Conservation (phyloP, 2,113 vertebrate genomes). For the Delphinus delphis region DNA sequence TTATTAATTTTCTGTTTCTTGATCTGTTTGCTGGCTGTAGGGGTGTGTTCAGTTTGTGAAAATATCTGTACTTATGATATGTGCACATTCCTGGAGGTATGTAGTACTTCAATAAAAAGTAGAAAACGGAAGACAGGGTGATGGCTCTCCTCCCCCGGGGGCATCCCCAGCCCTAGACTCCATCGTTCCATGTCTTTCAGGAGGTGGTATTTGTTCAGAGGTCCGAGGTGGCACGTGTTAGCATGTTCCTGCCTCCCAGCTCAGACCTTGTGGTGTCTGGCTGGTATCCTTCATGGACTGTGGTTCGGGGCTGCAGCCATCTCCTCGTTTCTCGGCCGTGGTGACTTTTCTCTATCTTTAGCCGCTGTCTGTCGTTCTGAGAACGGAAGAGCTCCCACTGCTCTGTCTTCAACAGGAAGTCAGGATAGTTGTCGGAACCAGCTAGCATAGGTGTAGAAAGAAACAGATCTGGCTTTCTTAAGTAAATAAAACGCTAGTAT, state of each 20-base stretch:
- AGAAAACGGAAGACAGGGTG: neutral
- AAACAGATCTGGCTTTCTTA: neutral
- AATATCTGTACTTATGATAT: neutral
- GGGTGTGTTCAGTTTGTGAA: neutral
- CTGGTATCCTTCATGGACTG: neutral
- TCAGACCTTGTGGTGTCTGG: neutral
- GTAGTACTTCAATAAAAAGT: neutral
- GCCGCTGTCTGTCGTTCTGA: neutral
- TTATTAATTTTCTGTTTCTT: neutral
- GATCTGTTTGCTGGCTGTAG: neutral
- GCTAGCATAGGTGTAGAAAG: neutral
- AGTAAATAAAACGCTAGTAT: neutral
- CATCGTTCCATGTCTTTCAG: neutral
- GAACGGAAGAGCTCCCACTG: neutral
- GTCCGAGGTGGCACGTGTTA: neutral
- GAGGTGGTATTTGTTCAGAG: neutral
- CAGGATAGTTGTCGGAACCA: neutral
- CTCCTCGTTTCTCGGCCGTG: accelerated
- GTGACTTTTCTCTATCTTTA: neutral
- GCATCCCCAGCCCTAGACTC: neutral
- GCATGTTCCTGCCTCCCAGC: neutral
- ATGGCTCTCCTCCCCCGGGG: neutral
- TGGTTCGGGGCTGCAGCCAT: neutral
- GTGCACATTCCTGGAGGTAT: neutral
- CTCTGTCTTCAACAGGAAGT: neutral